Base-by-base conservation (phyloP, 1,140 invertebrate species). In the Brachystomella parvula region DNA sequence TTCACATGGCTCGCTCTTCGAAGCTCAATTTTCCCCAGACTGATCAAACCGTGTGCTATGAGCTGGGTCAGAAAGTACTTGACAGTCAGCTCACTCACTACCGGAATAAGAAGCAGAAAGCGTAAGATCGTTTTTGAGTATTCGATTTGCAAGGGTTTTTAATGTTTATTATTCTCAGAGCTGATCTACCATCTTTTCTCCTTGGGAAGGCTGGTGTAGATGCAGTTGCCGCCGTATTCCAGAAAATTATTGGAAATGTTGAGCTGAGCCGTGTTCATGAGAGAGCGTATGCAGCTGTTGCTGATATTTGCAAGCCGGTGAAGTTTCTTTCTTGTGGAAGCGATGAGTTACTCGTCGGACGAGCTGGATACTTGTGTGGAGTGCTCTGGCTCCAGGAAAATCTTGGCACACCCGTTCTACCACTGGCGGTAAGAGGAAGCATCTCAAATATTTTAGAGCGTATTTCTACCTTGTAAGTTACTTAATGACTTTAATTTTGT, bases 271-370 rank as follows among this genome's bases (percentile, higher is more conserved):
- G 65, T 1, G 32, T 65, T 63, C 62, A 56, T 57, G 21, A 68
- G 60, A 47, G 67, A 15, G 39, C 56, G 24, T 82, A 76, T 73
- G 68, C 73, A 21, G 35, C 65, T 2, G 64, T 77, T 19, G 76
- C 76, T 6, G 67, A 74, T n/a, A 60, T 73, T 44, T 76, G 77
- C 67, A 74, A 75, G 67, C 83, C 84, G 65, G 77, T 82, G 0
- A 81, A 84, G 63, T 88, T 87, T 75, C 47, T 59, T 28, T 58
- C 62, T 26, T 83, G 82, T 78, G 90, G 89, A 29, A 87, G 87
- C 31, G 89, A 93, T 79, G 90, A 93, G 76, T 79, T 92, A 24
- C 85, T 92, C 72, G 88, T 92, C 3, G 90, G 90, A 0, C 80
- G 90, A 66, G 84, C 89, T 44, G 89, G 90, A 0, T 92, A 88